Evolutionary conservation across 2,113 vertebrate genomes (phyloP).

Genomic region (Butorides virescens): DNA sequence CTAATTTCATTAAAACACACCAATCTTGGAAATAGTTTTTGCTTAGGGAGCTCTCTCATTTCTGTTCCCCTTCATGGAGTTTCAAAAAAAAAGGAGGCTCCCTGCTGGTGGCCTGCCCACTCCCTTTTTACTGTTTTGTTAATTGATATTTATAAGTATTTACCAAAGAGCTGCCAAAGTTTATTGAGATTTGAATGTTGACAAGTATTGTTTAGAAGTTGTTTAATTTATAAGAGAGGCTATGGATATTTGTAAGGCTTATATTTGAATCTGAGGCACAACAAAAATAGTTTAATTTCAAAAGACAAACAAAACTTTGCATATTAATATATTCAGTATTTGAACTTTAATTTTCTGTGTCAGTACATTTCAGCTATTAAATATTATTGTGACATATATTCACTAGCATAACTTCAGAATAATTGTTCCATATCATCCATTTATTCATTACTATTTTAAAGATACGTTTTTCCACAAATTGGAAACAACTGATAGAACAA

Average conservation of each 20-base stretch:
- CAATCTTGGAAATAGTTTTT: slow-evolving; percentile 1
- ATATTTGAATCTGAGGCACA: slow-evolving; percentile 45
- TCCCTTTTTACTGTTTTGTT: slow-evolving; percentile 24
- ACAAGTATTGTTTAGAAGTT: slow-evolving; percentile 51
- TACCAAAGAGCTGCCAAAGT: slow-evolving; percentile 75
- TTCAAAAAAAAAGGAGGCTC: not conserved
- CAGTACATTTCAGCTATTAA: slow-evolving; percentile 54
- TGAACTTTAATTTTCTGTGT: slow-evolving; percentile 20
- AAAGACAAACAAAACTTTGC: not conserved
- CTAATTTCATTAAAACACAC: slow-evolving; percentile 13
- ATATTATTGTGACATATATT: not conserved
- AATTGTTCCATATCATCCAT: not conserved
- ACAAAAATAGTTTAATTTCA: slow-evolving; percentile 27
- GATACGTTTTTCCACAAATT: not conserved
- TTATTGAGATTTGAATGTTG: slow-evolving; percentile 58
- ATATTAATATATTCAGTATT: slow-evolving; percentile 36
- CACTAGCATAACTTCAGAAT: not conserved
- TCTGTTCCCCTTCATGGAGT: slow-evolving; percentile 15
- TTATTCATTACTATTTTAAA: not conserved
- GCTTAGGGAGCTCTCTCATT: slow-evolving; percentile 20
- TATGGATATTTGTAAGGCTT: slow-evolving; percentile 55
- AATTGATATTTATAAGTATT: slow-evolving; percentile 57
- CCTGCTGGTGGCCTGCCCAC: not conserved
- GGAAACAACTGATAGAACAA: not conserved
- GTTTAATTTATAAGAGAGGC: slow-evolving; percentile 51